These are phyloP conservation scores for Pelmatolapia mariae DNA, from an alignment of 2,113 vertebrate genomes.

Conservation along the genomic window DNA sequence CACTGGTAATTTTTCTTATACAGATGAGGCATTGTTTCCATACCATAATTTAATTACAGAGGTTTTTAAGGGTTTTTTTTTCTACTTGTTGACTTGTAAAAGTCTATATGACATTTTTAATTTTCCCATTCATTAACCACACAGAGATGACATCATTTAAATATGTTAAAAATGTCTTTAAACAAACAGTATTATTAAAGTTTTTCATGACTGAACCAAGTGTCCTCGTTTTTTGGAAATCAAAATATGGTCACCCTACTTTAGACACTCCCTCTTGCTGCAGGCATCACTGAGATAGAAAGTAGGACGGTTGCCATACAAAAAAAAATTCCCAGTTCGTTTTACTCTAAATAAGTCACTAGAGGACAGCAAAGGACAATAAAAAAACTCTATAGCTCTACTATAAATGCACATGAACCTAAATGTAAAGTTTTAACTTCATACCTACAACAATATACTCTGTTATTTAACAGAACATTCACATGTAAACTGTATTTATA, in stretches of 20 bases:
- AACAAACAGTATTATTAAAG: not conserved
- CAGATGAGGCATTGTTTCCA: not conserved
- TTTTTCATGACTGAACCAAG: not conserved
- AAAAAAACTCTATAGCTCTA: not conserved
- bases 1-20: not conserved
- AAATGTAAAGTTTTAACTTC: not conserved
- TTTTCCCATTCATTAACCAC: not conserved
- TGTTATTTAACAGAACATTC: not conserved
- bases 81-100: not conserved
- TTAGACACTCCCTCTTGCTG: not conserved
- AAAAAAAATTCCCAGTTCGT: not conserved
- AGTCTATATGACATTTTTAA: not conserved
- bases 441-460: not conserved
- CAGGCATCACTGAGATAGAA: not conserved
- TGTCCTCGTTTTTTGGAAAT: not conserved
- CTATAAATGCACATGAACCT: not conserved
- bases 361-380: not conserved
- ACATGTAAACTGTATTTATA: not conserved
- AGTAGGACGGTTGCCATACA: not conserved
- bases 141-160: not conserved
- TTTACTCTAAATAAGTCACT: not conserved
- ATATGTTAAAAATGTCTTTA: not conserved
- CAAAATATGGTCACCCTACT: not conserved
- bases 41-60: not conserved
- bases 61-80: accelerated